Evolutionary conservation across 2,113 vertebrate species (phyloP), one percentile per base, ranked within the genome.

Genomic region (Calonectris borealis): DNA sequence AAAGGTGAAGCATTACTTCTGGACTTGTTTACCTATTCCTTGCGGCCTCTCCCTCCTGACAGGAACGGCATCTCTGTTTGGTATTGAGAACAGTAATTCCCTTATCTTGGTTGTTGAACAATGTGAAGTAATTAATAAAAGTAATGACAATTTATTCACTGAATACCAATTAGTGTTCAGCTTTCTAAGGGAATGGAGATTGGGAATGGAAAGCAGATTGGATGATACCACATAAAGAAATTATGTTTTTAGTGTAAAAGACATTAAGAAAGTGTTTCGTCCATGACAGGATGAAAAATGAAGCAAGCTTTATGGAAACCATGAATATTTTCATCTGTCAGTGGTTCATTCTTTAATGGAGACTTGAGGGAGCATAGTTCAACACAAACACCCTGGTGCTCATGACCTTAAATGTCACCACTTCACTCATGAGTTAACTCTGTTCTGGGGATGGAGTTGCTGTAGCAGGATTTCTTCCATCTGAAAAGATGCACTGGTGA

Each of bases 161-260:
- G 92, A 95, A 93, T 83, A 60, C 57, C 75, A 87, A 36, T 87
- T 95, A 93, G 55, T 34, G 48, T 60, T 92, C 58, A 44, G 68
- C 49, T 92, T 93, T 83, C 66, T 49, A 22, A 68, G n/a, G 61
- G 46, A 76, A 31, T 2, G 4, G 73, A 82, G 58, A 36, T 17
- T 38, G 57, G 75, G 62, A 83, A 65, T 52, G 31, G 90, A 94
- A 86, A 93, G 75, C 58, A 76, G 61, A 61, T 51, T 34, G 58
- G 79, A 61, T 73, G 36, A 77, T 42, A 68, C 14, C 22, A 49
- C 54, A 57, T 48, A 76, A 64, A 92, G 66, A 94, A 90, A 77
- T 77, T 0, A 70, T 83, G 92, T 92, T 11, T 90, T 80, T 93
- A 71, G 57, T 83, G 40, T 90, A 66, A 70, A 88, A 52, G 79